Base-by-base conservation (phyloP, 1,140 invertebrate genomes). In the Nilaparvata lugens region DNA sequence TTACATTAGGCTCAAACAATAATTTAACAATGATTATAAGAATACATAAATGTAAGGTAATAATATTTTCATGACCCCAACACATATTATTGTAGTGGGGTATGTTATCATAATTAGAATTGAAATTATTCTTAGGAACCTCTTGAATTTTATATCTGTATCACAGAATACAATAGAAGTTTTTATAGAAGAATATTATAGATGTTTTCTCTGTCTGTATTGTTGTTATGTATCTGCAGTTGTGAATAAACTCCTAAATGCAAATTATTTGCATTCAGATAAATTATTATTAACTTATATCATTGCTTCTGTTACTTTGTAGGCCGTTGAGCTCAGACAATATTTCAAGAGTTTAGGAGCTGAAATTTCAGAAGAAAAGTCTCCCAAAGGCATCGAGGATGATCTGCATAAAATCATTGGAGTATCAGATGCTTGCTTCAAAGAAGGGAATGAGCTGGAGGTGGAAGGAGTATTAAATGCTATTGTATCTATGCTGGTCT, bases 341-440 rank as follows among this genome's bases (percentile, higher is more conserved):
- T 95, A 93, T 76, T 88, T 97, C 65, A 95, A 95, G 75, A 85
- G 84, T 63, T 78, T 95, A 18, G 93, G 93, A 28, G 93, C 93
- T 24, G 90, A 94, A 77, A 91, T 97, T 66, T 90, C 91, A 2
- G 88, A 91, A 69, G 91, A 95, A 71, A 91, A 91, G 69, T 88
- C 88, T 6, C 80, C 85, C 1, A 92, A 93, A 76, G 92, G 91
- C 9, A 87, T 95, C 66, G 89, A 94, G 73, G 89, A 93, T 81
- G 93, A 97, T 79, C 78, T 97, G 59, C 88, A 93, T 71, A 93
- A 97, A 75, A 94, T 97, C 64, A 94, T 97, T 69, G 89, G 89
- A 56, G 93, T 93, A 6, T 95, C 91, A 72, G 91, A 95, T 73
- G 82, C 89, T 48, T 93, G 90, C 73, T 95, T 95, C 73, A 89